Percentiles rank a stretch among this genome's conserved stretches.
Evolutionary conservation across 2,888 invertebrate genomes (phyloP).

Genomic region (Petrolisthes manimaculis): DNA sequence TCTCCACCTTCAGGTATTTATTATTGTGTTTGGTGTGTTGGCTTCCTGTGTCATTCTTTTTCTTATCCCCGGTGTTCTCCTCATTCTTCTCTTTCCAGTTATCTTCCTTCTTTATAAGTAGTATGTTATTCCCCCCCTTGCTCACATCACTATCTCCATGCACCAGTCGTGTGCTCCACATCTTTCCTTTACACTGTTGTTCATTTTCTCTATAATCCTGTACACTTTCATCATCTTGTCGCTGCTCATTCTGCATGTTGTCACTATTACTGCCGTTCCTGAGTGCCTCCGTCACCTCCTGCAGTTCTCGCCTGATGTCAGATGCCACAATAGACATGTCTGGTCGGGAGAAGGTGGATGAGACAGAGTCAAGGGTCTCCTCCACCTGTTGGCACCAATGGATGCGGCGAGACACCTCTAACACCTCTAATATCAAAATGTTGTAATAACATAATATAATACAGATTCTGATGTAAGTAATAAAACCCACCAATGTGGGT

Average conservation of each 20-base stretch:
- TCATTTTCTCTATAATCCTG: neutral
- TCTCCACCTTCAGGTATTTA: constrained; percentile 11
- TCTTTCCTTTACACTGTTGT: no score
- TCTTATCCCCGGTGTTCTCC: neutral
- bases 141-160: no score
- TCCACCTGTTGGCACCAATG: constrained; percentile 46
- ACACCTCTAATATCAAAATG: constrained; percentile 27
- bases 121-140: no score
- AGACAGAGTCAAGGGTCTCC: constrained; percentile 17
- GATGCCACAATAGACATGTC: constrained; percentile 20
- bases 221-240: neutral
- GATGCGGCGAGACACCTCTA: constrained; percentile 58
- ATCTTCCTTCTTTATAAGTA: no score
- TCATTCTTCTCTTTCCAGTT: neutral
- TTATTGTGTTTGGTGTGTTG: neutral
- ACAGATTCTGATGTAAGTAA: neutral
- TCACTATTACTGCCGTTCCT: neutral
- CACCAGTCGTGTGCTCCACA: no score
- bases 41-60: neutral
- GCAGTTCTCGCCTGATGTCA: constrained; percentile 27
- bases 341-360: neutral
- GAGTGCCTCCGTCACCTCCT: neutral
- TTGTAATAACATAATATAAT: neutral
- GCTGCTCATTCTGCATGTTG: neutral
- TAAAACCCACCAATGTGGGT: no score